Evolutionary conservation across 2,797 vertebrate genomes (phyloP), one percentile per base, ranked within the genome.

Genomic region (Sphaeramia orbicularis): DNA sequence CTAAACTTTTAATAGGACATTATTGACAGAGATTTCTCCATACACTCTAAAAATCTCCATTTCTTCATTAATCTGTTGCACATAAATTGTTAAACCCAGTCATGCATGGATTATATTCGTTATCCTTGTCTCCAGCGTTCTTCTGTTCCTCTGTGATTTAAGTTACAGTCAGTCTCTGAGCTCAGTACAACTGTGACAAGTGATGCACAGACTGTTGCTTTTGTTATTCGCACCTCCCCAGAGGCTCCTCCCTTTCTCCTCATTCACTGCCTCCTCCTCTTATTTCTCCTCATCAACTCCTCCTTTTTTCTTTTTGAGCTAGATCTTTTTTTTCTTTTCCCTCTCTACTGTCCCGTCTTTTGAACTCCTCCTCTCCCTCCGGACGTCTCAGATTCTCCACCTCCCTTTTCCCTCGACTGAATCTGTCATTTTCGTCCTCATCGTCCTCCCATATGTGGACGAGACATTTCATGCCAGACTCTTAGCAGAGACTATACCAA

Each of bases 341-440:
- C 3, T 21, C 24, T 48, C 42, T 64, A 53, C 58, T 71, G 24
- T 65, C 41, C 36, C 1, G 38, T 42, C 10, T 38, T 55, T 32
- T 43, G 32, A 60, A 18, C 64, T 62, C 73, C 80, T 76, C 67
- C 67, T 70, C 63, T 4, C 14, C 45, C 14, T 62, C 41, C 63
- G 19, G 27, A 67, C 32, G 12, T 45, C n/a, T 44, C 63, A 2
- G 63, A n/a, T 5, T 54, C 24, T 43, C 47, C 30, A 37, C 50
- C 27, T 72, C 51, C 50, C 14, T 50, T 7, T 50, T 53, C 4
- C 9, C 10, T 14, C 71, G 15, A 27, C 36, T 60, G 10, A 32
- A 57, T 52, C 49, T 38, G 12, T 30, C 19, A n/a, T 57, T 3
- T 55, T 66, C 19, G 15, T 41, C 36, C 13, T 51, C 19, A n/a